Conservation (phyloP, 2,113 vertebrate species). For the Micronycteris hirsuta region DNA sequence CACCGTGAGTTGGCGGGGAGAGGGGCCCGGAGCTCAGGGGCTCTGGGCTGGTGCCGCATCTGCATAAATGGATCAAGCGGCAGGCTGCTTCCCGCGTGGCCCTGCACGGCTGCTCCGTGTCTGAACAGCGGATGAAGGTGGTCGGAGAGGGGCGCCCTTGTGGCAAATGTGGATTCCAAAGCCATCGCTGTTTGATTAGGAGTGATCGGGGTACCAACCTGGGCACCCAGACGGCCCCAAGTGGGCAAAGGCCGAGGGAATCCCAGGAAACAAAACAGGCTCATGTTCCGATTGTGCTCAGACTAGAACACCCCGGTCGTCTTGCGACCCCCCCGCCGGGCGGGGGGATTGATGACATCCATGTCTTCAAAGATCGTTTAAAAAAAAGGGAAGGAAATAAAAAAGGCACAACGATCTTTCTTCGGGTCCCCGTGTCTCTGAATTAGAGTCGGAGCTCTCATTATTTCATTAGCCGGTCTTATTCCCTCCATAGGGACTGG, state of each 20-base stretch:
- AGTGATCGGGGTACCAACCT: background rate
- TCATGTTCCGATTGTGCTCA: background rate
- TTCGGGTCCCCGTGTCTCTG: background rate
- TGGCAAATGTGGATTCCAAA: constrained; percentile 67
- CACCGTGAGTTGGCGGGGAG: background rate
- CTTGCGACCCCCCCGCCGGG: constrained; percentile 16
- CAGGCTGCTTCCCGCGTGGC: background rate
- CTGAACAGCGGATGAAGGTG: background rate
- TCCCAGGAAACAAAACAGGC: background rate
- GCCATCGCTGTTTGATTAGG: constrained; percentile 48
- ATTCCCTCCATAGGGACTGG: constrained; percentile 18
- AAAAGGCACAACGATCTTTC: background rate
- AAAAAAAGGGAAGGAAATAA: background rate
- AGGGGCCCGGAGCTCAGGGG: background rate
- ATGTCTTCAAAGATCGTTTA: background rate
- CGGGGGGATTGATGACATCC: background rate
- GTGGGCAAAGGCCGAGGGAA: constrained; percentile 1
- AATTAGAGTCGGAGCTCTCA: constrained; percentile 4
- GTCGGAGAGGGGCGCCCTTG: constrained; percentile 30
- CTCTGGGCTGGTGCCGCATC: background rate
- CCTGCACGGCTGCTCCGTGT: background rate
- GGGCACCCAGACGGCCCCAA: constrained; percentile 42
- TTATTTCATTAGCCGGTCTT: constrained; percentile 49
- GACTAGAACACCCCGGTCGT: background rate
- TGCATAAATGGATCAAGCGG: constrained; percentile 15